Conservation (phyloP, 2,797 vertebrate genomes). For the Sebastiscus albofasciatus region DNA sequence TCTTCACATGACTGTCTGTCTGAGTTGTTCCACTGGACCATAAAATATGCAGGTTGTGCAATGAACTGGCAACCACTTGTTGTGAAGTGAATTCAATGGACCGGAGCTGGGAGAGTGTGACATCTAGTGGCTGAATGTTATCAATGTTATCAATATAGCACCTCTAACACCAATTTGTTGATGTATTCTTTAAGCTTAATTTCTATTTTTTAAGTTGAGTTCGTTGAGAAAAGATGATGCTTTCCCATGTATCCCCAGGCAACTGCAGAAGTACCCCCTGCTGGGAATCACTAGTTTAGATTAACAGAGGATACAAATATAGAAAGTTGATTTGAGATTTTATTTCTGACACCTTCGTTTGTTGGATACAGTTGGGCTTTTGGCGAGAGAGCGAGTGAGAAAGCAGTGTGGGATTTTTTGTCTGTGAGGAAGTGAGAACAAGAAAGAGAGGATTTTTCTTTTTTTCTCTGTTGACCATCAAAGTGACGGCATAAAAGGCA, state of each 20-base stretch:
- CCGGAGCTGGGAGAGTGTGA: neutral
- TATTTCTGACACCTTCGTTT: constrained; percentile 16
- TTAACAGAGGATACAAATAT: neutral
- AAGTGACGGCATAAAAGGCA: constrained; percentile 63
- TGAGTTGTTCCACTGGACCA: too few species aligned
- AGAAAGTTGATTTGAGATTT: neutral
- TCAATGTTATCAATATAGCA: neutral
- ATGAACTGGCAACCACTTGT: neutral
- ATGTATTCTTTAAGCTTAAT: neutral
- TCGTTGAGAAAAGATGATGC: neutral
- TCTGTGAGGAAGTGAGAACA: constrained; percentile 38
- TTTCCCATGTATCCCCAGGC: neutral
- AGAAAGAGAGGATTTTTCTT: constrained; percentile 12
- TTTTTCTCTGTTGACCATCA: constrained; percentile 50
- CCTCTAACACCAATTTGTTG: neutral
- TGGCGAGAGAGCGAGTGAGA: constrained; percentile 25
- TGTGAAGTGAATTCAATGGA: neutral
- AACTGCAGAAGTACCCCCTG: neutral
- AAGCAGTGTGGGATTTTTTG: constrained; percentile 28
- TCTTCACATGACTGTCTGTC: too few species aligned
- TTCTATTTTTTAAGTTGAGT: neutral
- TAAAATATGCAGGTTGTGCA: neutral
- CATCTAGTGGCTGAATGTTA: neutral
- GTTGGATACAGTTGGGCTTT: constrained; percentile 6
- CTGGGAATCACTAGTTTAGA: neutral